Base-by-base conservation (phyloP, 2,797 vertebrate species). In the Rousettus madagascariensis region DNA sequence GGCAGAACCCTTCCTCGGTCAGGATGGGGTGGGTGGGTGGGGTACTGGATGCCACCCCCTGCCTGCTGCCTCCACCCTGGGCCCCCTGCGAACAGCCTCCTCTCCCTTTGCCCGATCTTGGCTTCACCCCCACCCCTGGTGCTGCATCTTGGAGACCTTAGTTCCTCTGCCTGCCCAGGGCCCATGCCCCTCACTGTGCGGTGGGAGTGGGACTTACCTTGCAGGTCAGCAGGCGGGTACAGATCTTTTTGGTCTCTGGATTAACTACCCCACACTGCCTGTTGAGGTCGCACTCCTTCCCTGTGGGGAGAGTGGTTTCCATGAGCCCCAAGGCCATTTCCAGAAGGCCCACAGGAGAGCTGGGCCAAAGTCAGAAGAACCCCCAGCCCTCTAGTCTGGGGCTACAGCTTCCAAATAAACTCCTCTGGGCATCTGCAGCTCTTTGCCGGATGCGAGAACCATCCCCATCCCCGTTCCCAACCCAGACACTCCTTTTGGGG, bases 221-320 rank as follows among this genome's bases (percentile, higher is more conserved):
- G 99, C 99, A 99, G 90, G 99, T 99, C 91, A 99, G 98, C 96
- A 99, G 98, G 78, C 99, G 99, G 46, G 99, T 99, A 98, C 99
- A 99, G 97, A 99, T 99, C 98, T 99, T 99, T 98, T 99, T 99
- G 98, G 99, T 99, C 97, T 99, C 99, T 0, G 99, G 99, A 98
- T 99, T 99, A 74, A 99, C 97, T 84, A 99, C 99, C 6, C 99
- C 99, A 33, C 99, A 99, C 98, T 99, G 99, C 97, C 99, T 99
- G 98, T 99, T 99, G 98, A 99, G 98, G 98, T 99, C 99, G 63
- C 99, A 99, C 98, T 99, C 99, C 98, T 99, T 99, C 96, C 99
- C 99, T 99, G 98, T 69, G 49, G 86, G 97, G 68, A 97, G 95
- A 97, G 92, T 22, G 30, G 82, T 79, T 72, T 53, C 53, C 24